Base-by-base conservation (phyloP, 92 coral and sea anemone species). In the Isaurus tuberculatus region DNA sequence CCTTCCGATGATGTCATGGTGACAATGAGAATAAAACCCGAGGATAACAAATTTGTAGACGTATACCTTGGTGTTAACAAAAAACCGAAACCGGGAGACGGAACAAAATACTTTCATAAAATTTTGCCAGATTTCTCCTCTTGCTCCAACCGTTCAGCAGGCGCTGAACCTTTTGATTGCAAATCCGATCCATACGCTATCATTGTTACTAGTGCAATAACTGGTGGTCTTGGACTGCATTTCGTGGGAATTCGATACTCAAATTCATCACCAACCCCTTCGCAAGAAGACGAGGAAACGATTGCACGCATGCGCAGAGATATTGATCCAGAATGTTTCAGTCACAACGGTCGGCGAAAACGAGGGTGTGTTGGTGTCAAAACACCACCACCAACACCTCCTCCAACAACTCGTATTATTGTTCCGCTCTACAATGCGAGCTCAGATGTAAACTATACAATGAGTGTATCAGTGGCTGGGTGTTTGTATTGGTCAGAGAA, bases 401-500 rank as follows among this genome's bases (percentile, higher is more conserved):
- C 98, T 14, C 95, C 98, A 14, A 89, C 91, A 30, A 91, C 94
- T 43, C 80, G 83, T 46, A 87, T 93, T 27, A 37, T 93, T 0
- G 84, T 93, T 25, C 98, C 98, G 16, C 57, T 49, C 80, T 93
- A 93, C 67, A 87, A 93, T 70, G 88, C 86, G 5, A 88, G 88
- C 61, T 86, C 98, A 9, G 98, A 93, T 77, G 91, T 91, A 22
- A 93, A 93, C 79, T 93, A 93, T 70, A 93, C 98, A 15, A 87
- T 91, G 95, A 79, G 91, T 16, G 98, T 89, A 14, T 84, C 91
- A 33, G 94, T 89, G 31, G 49, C 93, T 2, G 80, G 86, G 15
- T 93, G 98, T 42, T 72, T 93, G 79, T 93, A 93, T 64, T 93
- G 98, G 98, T 93, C 98, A n/a, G 90, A 91, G 66, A 72, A 67